Base-by-base conservation (phyloP, 2,888 invertebrate species). In the Dolomedes plantarius region DNA sequence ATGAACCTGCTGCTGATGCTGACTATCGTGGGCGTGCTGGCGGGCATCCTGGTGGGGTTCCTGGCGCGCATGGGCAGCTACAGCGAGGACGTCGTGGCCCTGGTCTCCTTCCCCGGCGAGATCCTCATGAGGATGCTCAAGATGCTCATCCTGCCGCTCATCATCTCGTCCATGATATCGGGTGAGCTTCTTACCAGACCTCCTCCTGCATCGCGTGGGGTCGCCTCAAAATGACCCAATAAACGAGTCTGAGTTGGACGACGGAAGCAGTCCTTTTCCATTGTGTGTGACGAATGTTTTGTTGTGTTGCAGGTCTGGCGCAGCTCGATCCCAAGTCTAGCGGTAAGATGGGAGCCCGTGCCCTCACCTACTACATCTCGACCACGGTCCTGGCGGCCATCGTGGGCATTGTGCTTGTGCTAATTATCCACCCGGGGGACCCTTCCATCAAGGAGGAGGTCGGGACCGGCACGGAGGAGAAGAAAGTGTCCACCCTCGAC, bases 91-190 rank as follows among this genome's bases (percentile, higher is more conserved):
- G 91, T 93, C 56, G 92, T 94, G 78, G 92, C 93, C 91, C 91
- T 94, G 64, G 92, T 94, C 86, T 92, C 93, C 67, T 94, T 95
- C 90, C 94, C 94, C 0, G 94, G 94, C 90, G 94, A 94, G 89
- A 92, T 94, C 9, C 92, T 94, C 78, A 94, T 94, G 94, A 91
- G 94, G 86, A 92, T 94, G 91, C 91, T 94, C 81, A 94, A 94
- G 91, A 94, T 94, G 94, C 93, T 94, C 89, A 94, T 94, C 88
- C 92, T 94, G 29, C 94, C 94, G 7, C 93, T 94, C 74, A 94
- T 94, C 89, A 92, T 94, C 65, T 94, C 94, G 39, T 94, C 94
- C 75, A 92, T 94, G 73, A 93, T 94, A 78, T 92, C 94, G 89
- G 94, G 94, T 94, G 88, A 75, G 32, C 3, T 27, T n/a, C n/a